A percentile compares a stretch with the other conserved stretches of the same genome.
Evolutionary conservation across 1,140 invertebrate genomes (phyloP).

Genomic region (Kradibia gibbosae): DNA sequence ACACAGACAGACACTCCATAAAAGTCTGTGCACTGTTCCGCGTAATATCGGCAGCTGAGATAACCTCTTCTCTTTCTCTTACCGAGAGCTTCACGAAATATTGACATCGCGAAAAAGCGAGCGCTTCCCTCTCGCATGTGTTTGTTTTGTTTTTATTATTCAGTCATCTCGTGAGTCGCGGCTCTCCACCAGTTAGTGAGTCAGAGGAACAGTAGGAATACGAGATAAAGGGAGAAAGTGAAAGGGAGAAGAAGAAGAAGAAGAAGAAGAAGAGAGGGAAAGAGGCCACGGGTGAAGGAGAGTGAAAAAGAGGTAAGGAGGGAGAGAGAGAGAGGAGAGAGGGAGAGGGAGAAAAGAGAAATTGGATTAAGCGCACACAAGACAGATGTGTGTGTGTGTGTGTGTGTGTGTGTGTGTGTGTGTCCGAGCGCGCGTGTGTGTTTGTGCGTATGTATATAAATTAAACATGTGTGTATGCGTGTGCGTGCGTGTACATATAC

Average conservation of each 20-base stretch:
- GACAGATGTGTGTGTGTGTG: too few relatives aligned
- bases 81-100: conserved; percentile 11
- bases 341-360: too few relatives aligned
- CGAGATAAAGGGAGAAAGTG: background rate
- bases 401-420: too few relatives aligned
- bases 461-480: too few relatives aligned
- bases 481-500: background rate
- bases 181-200: background rate
- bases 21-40: background rate
- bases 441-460: too few relatives aligned
- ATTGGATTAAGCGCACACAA: too few relatives aligned
- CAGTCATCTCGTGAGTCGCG: background rate
- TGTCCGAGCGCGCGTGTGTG: too few relatives aligned
- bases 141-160: conserved; percentile 46
- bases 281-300: background rate
- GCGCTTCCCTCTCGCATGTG: conserved; percentile 20
- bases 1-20: background rate
- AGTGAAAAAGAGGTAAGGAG: background rate
- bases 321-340: background rate
- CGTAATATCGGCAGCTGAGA: conserved; percentile 7
- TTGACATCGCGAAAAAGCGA: conserved; percentile 21
- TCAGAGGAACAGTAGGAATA: background rate
- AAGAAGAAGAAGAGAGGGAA: background rate
- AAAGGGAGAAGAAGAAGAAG: too few relatives aligned
- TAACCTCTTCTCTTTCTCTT: conserved; percentile 29